A percentile compares a stretch with the other conserved stretches of the same genome.
phyloP scores from a whole-genome alignment of 2,113 vertebrate species.

The Perca flavescens region DNA sequence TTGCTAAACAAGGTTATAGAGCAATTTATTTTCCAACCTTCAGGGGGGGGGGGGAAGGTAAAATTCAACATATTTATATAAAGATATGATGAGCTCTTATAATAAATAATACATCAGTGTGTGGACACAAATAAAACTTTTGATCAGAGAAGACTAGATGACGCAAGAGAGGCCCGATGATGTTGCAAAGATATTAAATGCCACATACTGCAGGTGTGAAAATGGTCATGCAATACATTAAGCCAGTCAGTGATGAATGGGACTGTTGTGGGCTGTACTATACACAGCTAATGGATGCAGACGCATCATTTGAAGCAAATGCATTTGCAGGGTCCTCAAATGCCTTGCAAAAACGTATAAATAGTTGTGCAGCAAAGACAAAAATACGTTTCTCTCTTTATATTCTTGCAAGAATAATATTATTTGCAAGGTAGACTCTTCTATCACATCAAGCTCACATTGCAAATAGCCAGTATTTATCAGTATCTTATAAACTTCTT shows the following conservation, averaged over 20 bases:
- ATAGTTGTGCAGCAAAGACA: constrained; percentile 50
- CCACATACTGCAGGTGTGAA: constrained; percentile 61
- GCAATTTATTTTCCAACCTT: background rate
- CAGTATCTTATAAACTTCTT: background rate
- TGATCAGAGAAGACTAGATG: background rate
- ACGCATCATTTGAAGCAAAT: constrained; percentile 30
- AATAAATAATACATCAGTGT: background rate
- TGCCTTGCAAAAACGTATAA: constrained; percentile 41
- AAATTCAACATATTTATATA: background rate
- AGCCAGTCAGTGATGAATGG: constrained; percentile 60
- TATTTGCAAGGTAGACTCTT: constrained; percentile 16
- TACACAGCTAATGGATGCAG: constrained; percentile 48
- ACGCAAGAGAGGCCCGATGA: background rate
- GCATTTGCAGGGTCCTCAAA: constrained; percentile 27
- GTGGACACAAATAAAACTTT: background rate
- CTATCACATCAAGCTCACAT: background rate
- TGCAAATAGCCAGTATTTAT: background rate
- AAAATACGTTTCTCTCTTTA: constrained; percentile 23
- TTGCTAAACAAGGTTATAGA: background rate
- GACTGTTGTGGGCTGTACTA: constrained; percentile 12
- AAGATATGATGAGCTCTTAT: background rate
- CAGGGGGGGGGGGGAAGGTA: background rate
- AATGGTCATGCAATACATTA: constrained; percentile 20
- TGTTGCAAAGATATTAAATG: background rate
- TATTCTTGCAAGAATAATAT: constrained; percentile 8